phyloP scores from a whole-genome alignment of 2,113 vertebrate species.

The Leucoraja erinaceus region DNA sequence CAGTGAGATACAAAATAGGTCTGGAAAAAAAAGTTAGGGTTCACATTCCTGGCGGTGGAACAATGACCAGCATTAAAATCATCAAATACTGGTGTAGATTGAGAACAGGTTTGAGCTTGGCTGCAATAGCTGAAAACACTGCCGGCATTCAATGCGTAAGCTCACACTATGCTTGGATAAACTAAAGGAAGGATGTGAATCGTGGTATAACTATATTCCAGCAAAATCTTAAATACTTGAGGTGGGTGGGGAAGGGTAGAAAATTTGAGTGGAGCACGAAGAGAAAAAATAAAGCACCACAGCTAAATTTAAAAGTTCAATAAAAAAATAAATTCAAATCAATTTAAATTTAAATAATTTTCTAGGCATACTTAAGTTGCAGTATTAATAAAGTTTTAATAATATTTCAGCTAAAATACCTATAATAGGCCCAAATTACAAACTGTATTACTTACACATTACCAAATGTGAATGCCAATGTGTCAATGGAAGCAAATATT shows the following conservation, averaged over 20 bases:
- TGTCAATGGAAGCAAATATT: constrained; percentile 86
- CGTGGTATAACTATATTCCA: background rate
- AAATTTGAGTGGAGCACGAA: background rate
- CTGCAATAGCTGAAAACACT: background rate
- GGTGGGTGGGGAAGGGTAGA: background rate
- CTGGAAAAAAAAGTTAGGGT: background rate
- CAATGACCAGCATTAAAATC: background rate
- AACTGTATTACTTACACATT: constrained; percentile 83
- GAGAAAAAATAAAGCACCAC: background rate
- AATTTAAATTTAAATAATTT: background rate
- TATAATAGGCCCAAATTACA: background rate
- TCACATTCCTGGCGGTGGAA: background rate
- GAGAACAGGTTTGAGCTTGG: background rate
- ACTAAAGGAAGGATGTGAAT: background rate
- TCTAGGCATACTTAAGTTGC: background rate
- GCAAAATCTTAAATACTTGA: background rate
- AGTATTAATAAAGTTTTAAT: background rate
- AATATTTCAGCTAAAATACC: background rate
- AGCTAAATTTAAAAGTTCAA: background rate
- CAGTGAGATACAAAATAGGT: background rate
- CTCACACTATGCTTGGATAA: background rate
- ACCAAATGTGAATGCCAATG: constrained; percentile 93
- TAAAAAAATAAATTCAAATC: background rate
- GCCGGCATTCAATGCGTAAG: background rate
- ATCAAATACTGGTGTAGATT: background rate